Evolutionary conservation across 1,140 invertebrate species (phyloP), one percentile per base, ranked within the genome.

Genomic region (Phymastichus coffea): DNA sequence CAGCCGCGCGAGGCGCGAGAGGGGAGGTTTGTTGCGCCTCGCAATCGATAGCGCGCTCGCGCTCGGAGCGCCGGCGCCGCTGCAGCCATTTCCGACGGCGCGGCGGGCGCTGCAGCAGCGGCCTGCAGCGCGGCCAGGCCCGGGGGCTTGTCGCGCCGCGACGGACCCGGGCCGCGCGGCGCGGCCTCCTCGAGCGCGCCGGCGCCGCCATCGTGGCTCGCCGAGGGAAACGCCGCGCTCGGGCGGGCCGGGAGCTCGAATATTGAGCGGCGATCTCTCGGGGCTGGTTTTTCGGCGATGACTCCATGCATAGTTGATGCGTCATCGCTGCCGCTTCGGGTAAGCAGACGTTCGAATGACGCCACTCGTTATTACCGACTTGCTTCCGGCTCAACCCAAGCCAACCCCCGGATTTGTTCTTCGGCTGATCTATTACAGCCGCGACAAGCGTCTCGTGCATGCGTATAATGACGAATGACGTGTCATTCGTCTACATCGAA

Each of bases 231-330:
- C 56, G 41, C 30, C 19, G 38, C 35, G 53, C 47, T 54, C 61
- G 56, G 65, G 60, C 65, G 65, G 64, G 65, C 63, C n/a, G 54
- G 70, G 67, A 65, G 72, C 72, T 69, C 66, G 64, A 63, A 66
- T 56, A 66, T 67, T 65, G 63, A 41, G 57, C 51, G 61, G n/a
- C n/a, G n/a, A n/a, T n/a, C n/a, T n/a, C n/a, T n/a, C 63, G 47
- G 69, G 72, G 67, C 70, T 74, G 65, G 51, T 66, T 67, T 26
- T 62, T 75, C 69, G 66, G 69, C 67, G 41, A 65, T 71, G 70
- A 67, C 60, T 73, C 70, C n/a, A n/a, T n/a, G n/a, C n/a, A n/a
- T n/a, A n/a, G n/a, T n/a, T n/a, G n/a, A n/a, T n/a, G n/a, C n/a
- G n/a, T n/a, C n/a, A n/a, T n/a, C n/a, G n/a, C n/a, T n/a, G n/a